Evolutionary conservation across 2,888 invertebrate species (phyloP).

Genomic region (Belgica antarctica): DNA sequence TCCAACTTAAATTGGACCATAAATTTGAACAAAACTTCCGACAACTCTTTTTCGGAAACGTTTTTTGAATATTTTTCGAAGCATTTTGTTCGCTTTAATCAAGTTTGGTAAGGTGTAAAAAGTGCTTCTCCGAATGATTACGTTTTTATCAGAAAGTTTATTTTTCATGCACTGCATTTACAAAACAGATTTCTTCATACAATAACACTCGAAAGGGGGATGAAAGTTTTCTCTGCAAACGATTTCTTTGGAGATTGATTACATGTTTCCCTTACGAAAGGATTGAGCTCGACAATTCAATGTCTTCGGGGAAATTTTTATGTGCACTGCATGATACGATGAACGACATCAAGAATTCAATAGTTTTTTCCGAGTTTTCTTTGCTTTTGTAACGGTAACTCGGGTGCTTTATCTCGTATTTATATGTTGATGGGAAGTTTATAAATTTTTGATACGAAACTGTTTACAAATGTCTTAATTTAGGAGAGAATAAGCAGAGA

Average conservation of each 20-base stretch:
- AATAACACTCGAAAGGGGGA: neutral
- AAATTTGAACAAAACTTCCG: neutral
- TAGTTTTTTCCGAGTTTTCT: neutral
- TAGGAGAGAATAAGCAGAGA: no score
- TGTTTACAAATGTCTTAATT: neutral
- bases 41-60: neutral
- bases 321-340: neutral
- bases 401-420: no score
- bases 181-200: conserved; percentile 19
- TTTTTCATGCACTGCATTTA: conserved; percentile 38
- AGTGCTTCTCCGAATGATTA: conserved; percentile 30
- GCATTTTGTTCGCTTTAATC: neutral
- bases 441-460: neutral
- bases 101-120: neutral
- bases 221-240: conserved; percentile 5
- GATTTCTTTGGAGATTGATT: conserved; percentile 29
- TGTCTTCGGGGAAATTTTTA: neutral
- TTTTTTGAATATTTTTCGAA: neutral
- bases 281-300: neutral
- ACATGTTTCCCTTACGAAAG: conserved; percentile 14
- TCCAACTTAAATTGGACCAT: neutral
- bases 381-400: no score
- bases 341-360: conserved; percentile 27
- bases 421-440: no score
- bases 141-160: conserved; percentile 26